Base-by-base conservation (phyloP, 1,140 invertebrate genomes). In the Aphelinus atriplicis region DNA sequence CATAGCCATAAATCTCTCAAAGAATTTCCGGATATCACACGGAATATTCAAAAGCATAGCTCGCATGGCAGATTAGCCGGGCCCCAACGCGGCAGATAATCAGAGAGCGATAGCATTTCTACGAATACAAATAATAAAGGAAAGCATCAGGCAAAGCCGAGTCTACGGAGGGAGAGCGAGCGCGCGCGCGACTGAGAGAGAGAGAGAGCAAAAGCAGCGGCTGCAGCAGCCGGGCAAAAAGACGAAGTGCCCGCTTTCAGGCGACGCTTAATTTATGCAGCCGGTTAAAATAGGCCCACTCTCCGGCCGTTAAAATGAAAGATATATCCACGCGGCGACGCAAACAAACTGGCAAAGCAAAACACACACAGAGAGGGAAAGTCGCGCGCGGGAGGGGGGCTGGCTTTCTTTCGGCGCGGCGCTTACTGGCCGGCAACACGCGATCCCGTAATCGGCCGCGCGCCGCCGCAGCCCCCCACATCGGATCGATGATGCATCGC, bases 211-310 rank as follows among this genome's bases (percentile, higher is more conserved):
- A 53, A n/a, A 60, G 26, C 57, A 60, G 57, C 57, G 57, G 26
- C 5, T 3, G 26, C 57, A 26, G 57, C 7, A 7, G 26, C 57
- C 57, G 57, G 0, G 5, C 47, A 53, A 75, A 63, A 70, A 71
- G 61, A 65, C 48, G 48, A 75, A 65, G 55, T 75, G 45, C 55
- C 46, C 7, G 42, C 42, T 7, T 48, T 69, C 66, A 68, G 73
- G 53, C 73, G 61, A 64, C 66, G 51, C 66, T 66, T 69, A 75
- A 75, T 75, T 75, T 71, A 75, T 71, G 65, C 73, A 56, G 45
- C 42, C 7, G 66, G 60, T 75, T 74, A 74, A 74, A 74, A 74
- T 74, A 74, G 73, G 61, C 67, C 26, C 47, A 6, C 46, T 50
- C 62, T 55, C 6, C 46, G 47, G 46, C 56, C 42, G 48, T 61